Evolutionary conservation across 2,797 vertebrate species (phyloP), one percentile per base, ranked within the genome.

Genomic region (Darevskia nairensis): DNA sequence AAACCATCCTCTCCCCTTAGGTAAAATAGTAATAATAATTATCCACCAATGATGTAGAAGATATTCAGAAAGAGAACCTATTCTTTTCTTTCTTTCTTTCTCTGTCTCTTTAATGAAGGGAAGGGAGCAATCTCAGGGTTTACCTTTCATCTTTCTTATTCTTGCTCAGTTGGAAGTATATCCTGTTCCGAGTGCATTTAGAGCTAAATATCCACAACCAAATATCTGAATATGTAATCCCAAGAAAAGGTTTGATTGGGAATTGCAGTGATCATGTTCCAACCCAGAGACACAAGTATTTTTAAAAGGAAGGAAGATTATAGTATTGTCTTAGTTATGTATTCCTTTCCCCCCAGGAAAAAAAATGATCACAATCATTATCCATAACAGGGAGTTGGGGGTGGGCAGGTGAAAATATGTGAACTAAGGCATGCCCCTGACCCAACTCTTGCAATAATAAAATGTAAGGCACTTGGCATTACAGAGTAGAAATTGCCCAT

Each of bases 401-500:
- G 35, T 3, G 4, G 4, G 10, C 2, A 6, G 23, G 17, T 9
- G 50, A 41, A 80, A 41, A 13, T 11, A 0, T 46, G 66, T 55
- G 39, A 82, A 78, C 17, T 61, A 25, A 61, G 55, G 11, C 0
- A 1, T 21, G 74, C 1, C 27, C 1, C 21, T 64, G 61, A 64
- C 80, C 59, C 75, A 32, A 66, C 6, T 19, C 64, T 39, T 68
- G 32, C 25, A 23, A 41, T 80, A 85, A 80, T 80, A 35, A 13
- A 92, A 64, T 23, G 59, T 41, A 0, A 7, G 23, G n/a, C 32
- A 32, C 27, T 39, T n/a, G 7, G 78, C 76, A 90, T 78, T 3
- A 1, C n/a, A n/a, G 17, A 25, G 8, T 39, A 91, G 84, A 86
- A 94, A 86, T 35, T 1, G 0, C 78, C 76, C 89, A 61, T 5